Evolutionary conservation across 2,113 vertebrate genomes (phyloP).

Genomic region (Pseudorectes ferrugineus): DNA sequence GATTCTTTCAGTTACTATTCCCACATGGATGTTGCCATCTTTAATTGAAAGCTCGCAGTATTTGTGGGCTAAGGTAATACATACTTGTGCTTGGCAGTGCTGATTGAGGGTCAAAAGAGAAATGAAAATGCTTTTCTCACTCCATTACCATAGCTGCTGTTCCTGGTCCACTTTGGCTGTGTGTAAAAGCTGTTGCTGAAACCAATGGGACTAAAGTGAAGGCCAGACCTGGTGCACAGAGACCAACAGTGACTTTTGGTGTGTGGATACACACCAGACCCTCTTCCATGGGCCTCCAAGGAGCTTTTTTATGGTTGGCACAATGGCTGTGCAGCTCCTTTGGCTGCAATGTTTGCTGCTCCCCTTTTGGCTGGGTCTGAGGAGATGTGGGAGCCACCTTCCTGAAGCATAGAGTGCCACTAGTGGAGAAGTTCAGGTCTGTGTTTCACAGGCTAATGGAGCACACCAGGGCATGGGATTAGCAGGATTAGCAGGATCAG

Average conservation of each 20-base stretch:
- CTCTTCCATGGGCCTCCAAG: neutral
- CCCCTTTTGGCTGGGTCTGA: neutral
- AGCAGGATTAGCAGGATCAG: neutral
- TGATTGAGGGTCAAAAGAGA: neutral
- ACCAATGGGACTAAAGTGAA: neutral
- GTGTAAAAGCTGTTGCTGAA: neutral
- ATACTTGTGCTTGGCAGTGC: neutral
- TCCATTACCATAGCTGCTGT: neutral
- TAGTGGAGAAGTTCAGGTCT: neutral
- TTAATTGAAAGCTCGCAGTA: neutral
- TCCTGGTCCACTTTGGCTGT: neutral
- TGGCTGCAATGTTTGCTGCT: neutral
- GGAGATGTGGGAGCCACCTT: neutral
- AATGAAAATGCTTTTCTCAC: neutral
- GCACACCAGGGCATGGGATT: neutral
- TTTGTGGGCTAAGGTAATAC: neutral
- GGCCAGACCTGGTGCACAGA: neutral
- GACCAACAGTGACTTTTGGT: neutral
- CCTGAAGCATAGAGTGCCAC: accelerated
- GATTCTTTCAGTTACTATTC: neutral
- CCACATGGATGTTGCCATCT: neutral
- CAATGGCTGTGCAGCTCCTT: neutral
- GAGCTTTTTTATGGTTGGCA: neutral
- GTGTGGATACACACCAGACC: neutral
- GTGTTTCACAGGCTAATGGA: neutral